Evolutionary conservation across 2,888 invertebrate species (phyloP).

Genomic region (Drosophila anceps): DNA sequence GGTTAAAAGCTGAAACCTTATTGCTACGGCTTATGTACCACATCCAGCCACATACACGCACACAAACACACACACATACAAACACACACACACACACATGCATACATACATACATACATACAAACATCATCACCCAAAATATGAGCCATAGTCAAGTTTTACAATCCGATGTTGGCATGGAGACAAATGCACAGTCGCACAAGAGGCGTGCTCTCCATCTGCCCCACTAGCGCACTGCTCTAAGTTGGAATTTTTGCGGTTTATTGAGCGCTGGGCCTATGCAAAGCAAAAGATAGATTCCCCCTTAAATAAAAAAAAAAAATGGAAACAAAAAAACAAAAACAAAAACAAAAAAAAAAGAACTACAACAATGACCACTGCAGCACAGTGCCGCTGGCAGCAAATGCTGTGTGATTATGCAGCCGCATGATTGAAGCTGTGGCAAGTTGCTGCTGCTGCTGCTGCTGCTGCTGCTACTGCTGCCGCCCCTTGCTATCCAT

Average conservation of each 20-base stretch:
- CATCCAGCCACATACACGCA: conserved; percentile 9
- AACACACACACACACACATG: conserved; percentile 17
- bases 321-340: neutral
- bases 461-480: conserved; percentile 8
- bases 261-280: conserved; percentile 58
- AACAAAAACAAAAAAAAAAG: neutral
- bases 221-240: conserved; percentile 17
- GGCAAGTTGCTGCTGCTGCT: conserved; percentile 32
- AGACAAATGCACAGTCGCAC: conserved; percentile 31
- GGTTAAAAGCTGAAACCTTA: conserved; percentile 16
- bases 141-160: conserved; percentile 34
- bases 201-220: conserved; percentile 19
- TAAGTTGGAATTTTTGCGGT: conserved; percentile 46
- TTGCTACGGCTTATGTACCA: conserved; percentile 29
- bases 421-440: conserved; percentile 59
- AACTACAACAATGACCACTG: conserved; percentile 49
- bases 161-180: conserved; percentile 40
- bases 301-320: conserved; percentile 18
- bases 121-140: conserved; percentile 38
- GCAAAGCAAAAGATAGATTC: conserved; percentile 49
- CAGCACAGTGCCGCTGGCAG: conserved; percentile 48
- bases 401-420: conserved; percentile 54
- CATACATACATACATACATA: neutral
- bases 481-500: conserved; percentile 8
- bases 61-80: neutral